These are phyloP conservation scores for Chymomyza caudatula DNA, from an alignment of 2,888 invertebrate genomes.

Conservation along the genomic window DNA sequence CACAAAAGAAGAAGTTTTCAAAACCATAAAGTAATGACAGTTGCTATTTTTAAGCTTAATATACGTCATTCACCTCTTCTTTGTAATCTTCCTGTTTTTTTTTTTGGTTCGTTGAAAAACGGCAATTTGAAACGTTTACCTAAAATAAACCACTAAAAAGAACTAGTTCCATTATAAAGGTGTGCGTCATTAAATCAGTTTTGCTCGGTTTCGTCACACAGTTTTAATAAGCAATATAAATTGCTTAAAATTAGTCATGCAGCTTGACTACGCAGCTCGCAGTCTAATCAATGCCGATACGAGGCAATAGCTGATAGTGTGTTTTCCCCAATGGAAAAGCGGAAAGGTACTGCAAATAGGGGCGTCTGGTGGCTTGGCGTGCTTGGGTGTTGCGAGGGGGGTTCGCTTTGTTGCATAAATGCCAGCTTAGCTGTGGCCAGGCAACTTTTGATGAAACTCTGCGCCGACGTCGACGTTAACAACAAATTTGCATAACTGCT, in stretches of 20 bases:
- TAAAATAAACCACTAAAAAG: background rate
- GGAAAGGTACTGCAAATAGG: background rate
- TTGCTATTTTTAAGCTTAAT: no score
- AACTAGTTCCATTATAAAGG: background rate
- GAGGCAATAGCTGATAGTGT: background rate
- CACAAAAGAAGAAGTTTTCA: no score
- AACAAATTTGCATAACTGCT: slow-evolving; percentile 70
- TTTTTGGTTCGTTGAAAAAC: background rate
- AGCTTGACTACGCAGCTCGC: background rate
- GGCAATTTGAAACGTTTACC: no score
- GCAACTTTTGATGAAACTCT: slow-evolving; percentile 67
- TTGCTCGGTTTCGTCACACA: background rate
- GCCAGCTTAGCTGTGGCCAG: slow-evolving; percentile 30
- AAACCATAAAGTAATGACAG: no score
- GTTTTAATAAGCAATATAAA: background rate
- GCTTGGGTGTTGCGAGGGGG: background rate
- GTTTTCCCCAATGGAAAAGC: background rate
- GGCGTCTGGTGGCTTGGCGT: background rate
- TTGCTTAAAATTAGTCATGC: background rate
- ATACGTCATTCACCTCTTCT: no score
- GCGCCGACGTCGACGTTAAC: slow-evolving; percentile 34
- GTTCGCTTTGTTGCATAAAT: background rate
- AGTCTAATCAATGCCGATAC: background rate
- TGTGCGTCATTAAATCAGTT: background rate
- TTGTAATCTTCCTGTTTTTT: no score